Conservation (phyloP, 2,113 vertebrate genomes). For the Lamprologus speciosus region DNA sequence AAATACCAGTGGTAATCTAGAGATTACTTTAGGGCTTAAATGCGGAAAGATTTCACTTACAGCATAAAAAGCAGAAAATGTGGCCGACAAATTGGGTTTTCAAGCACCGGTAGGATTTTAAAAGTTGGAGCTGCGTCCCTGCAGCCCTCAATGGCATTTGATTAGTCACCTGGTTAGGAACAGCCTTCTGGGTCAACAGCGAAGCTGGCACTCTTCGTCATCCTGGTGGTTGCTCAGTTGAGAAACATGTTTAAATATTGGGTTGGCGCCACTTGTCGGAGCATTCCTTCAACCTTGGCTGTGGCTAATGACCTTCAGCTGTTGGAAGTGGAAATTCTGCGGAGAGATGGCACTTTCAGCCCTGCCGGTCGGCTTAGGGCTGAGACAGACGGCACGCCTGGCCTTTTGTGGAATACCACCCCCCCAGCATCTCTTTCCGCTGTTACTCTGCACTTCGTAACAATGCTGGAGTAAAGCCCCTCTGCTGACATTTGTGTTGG, state of each 20-base stretch:
- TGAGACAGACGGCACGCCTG: constrained; percentile 46
- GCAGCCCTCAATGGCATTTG: neutral
- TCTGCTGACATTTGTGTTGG: neutral
- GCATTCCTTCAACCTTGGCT: constrained; percentile 39
- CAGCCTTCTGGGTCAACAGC: constrained; percentile 7
- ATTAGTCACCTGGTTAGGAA: neutral
- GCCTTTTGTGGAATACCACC: constrained; percentile 33
- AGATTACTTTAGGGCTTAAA: neutral
- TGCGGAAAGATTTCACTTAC: neutral
- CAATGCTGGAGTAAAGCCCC: neutral
- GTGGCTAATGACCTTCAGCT: constrained; percentile 69
- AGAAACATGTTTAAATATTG: constrained; percentile 48
- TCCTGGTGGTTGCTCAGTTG: constrained; percentile 18
- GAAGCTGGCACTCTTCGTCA: constrained; percentile 13
- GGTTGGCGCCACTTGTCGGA: constrained; percentile 41
- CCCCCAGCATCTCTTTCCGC: neutral
- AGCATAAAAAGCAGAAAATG: neutral
- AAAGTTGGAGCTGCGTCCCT: neutral
- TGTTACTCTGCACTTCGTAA: neutral
- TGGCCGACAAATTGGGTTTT: neutral
- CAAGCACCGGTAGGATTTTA: neutral
- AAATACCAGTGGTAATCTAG: neutral
- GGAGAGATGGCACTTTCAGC: constrained; percentile 41
- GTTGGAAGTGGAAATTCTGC: constrained; percentile 59
- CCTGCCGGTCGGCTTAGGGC: constrained; percentile 40